Conservation (phyloP, 2,797 vertebrate species). For the Pseudotriccus pelzelni region DNA sequence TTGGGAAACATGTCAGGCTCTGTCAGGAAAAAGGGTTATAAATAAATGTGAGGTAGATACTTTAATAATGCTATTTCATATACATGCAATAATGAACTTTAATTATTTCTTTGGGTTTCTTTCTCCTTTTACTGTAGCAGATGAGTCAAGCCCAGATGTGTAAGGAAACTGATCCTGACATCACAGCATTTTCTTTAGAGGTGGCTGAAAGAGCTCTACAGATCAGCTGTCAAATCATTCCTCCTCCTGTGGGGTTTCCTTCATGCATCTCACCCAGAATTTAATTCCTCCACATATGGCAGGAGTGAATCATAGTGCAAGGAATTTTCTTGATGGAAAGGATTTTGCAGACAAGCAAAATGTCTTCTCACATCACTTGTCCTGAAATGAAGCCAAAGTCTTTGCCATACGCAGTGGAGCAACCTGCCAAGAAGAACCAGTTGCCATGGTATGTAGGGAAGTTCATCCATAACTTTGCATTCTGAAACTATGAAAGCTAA, state of each 20-base stretch:
- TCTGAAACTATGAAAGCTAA: not conserved
- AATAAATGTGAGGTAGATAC: slow-evolving; percentile 53
- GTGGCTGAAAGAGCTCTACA: slow-evolving; percentile 4
- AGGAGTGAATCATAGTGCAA: not conserved
- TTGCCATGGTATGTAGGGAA: not conserved
- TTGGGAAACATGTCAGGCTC: slow-evolving; percentile 52
- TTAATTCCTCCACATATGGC: not conserved
- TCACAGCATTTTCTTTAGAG: slow-evolving; percentile 36
- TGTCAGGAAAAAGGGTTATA: slow-evolving; percentile 59
- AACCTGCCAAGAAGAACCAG: not conserved
- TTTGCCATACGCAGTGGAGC: not conserved
- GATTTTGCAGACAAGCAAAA: not conserved
- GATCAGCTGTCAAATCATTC: slow-evolving; percentile 28
- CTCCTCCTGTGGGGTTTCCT: slow-evolving; percentile 41
- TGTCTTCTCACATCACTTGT: not conserved
- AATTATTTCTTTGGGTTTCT: slow-evolving; percentile 55
- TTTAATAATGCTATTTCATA: slow-evolving; percentile 52
- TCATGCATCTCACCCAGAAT: not conserved
- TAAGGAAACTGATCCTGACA: slow-evolving; percentile 23
- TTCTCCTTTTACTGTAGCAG: not conserved
- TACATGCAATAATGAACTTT: slow-evolving; percentile 42
- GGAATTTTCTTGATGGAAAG: slow-evolving; percentile 7
- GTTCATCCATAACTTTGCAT: not conserved
- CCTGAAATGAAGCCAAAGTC: slow-evolving; percentile 19
- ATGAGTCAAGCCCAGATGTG: slow-evolving; percentile 63